These are phyloP conservation scores for Menura novaehollandiae DNA, from an alignment of 2,113 vertebrate species.

Conservation along the genomic window DNA sequence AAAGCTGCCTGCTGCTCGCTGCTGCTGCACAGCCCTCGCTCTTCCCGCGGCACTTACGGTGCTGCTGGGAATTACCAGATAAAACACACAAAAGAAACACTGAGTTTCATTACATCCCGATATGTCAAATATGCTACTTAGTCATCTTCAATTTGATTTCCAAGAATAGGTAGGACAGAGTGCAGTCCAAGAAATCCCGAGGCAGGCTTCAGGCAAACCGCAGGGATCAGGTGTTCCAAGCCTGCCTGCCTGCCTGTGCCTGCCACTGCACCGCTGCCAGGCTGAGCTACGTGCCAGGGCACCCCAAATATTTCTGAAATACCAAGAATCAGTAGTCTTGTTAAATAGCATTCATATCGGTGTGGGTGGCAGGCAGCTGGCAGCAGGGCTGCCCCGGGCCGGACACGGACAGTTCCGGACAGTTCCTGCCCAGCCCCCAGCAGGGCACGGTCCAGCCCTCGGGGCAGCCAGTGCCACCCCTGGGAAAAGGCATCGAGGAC, in stretches of 20 bases:
- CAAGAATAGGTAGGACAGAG: rapidly evolving
- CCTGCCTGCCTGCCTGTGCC: too few species aligned
- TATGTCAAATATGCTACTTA: rapidly evolving
- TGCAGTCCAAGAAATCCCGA: background rate
- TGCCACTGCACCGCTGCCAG: background rate
- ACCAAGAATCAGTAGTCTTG: background rate
- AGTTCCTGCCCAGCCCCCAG: too few species aligned
- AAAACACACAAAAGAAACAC: background rate
- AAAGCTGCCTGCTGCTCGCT: background rate
- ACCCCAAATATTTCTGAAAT: background rate
- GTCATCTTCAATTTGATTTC: background rate
- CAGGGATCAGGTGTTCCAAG: too few species aligned
- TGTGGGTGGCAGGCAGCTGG: background rate
- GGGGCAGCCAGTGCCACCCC: rapidly evolving
- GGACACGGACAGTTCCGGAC: background rate
- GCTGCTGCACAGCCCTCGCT: background rate
- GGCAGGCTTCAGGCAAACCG: background rate
- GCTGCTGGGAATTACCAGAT: background rate
- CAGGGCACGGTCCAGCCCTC: background rate
- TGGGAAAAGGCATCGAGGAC: background rate
- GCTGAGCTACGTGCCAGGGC: background rate
- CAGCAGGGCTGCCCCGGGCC: background rate
- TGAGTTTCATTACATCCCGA: rapidly evolving
- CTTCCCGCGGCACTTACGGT: background rate
- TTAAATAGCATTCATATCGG: background rate